These are phyloP conservation scores for Arnoldichthys spilopterus DNA, from an alignment of 2,797 vertebrate genomes.

Conservation along the genomic window DNA sequence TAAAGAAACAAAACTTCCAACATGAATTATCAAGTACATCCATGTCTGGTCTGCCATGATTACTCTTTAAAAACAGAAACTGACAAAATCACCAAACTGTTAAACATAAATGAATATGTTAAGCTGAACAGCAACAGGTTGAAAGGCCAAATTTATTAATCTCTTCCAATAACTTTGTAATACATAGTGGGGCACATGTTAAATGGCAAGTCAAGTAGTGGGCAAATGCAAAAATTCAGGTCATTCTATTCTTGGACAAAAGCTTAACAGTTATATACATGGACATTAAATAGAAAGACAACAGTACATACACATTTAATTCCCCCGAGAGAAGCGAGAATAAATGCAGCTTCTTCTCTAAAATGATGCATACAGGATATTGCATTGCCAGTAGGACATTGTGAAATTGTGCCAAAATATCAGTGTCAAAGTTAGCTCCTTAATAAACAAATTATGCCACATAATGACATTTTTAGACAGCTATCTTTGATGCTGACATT, in stretches of 20 bases:
- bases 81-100: background rate
- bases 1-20: too few species aligned
- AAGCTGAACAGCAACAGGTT: background rate
- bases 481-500: conserved; percentile 35
- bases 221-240: conserved; percentile 31
- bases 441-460: conserved; percentile 47
- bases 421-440: conserved; percentile 35
- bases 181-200: conserved; percentile 6
- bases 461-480: conserved; percentile 36
- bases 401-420: conserved; percentile 23
- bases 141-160: conserved; percentile 58
- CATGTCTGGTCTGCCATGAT: too few species aligned
- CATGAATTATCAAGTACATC: too few species aligned
- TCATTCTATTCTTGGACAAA: conserved; percentile 27
- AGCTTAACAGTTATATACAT: conserved; percentile 32
- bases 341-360: conserved; percentile 50
- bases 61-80: too few species aligned
- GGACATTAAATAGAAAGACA: conserved; percentile 42
- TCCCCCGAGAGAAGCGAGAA: conserved; percentile 59
- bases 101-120: background rate
- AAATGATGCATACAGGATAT: conserved; percentile 45
- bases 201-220: conserved; percentile 21
- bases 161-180: conserved; percentile 16
- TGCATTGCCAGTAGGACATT: conserved; percentile 45
- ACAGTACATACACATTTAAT: conserved; percentile 30